These are phyloP conservation scores for Oligia fasciuncula DNA, from an alignment of 2,888 invertebrate genomes.

Conservation along the genomic window DNA sequence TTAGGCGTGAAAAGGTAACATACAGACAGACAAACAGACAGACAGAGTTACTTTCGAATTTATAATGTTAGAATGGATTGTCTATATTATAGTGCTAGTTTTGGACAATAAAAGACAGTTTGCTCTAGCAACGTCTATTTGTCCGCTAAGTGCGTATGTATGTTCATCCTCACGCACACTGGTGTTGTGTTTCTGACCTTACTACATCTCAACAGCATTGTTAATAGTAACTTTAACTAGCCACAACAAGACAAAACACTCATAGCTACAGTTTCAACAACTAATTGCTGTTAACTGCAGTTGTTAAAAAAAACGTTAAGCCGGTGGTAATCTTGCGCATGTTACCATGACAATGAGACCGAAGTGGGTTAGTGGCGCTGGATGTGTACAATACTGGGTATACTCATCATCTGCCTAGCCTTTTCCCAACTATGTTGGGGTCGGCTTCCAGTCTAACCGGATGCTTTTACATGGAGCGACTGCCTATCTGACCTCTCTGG, in stretches of 20 bases:
- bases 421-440: no score
- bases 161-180: background rate
- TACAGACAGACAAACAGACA: no score
- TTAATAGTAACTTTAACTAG: background rate
- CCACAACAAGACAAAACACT: constrained; percentile 33
- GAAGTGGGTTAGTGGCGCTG: constrained; percentile 35
- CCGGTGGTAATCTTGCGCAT: constrained; percentile 41
- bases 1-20: no score
- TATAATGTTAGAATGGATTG: no score
- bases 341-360: constrained; percentile 37
- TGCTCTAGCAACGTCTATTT: background rate
- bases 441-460: no score
- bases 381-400: background rate
- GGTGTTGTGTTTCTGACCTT: background rate
- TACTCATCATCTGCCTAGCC: no score
- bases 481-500: background rate
- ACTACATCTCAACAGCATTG: background rate
- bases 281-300: constrained; percentile 49
- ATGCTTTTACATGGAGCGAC: background rate
- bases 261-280: constrained; percentile 27
- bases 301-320: constrained; percentile 31
- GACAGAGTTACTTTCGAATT: no score
- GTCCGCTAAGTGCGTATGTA: constrained; percentile 1
- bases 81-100: background rate
- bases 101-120: background rate